Conservation (phyloP, 2,797 vertebrate genomes). For the Cuculus canorus region DNA sequence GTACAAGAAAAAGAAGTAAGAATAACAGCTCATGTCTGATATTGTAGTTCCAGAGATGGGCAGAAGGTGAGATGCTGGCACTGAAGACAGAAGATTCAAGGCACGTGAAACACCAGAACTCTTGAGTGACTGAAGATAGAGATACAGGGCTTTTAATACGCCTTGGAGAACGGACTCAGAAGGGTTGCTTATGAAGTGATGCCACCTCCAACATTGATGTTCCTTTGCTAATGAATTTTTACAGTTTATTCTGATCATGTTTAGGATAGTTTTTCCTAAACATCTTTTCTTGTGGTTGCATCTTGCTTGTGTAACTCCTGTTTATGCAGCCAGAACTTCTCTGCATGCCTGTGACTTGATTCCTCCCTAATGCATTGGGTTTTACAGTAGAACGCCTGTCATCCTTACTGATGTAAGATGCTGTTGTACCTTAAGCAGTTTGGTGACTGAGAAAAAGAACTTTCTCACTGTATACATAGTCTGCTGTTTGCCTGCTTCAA, state of each 20-base stretch:
- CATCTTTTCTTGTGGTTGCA: neutral
- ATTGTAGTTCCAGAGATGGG: neutral
- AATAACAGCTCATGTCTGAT: neutral
- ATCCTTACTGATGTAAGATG: neutral
- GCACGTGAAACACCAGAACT: neutral
- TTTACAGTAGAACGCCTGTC: neutral
- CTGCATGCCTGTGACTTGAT: rapidly evolving
- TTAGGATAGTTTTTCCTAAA: neutral
- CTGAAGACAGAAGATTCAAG: neutral
- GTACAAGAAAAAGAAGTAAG: conserved; percentile 22
- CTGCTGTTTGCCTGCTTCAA: neutral
- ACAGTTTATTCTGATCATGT: neutral
- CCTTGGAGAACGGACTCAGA: neutral
- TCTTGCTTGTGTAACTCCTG: neutral
- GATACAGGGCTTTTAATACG: neutral
- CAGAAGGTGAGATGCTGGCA: neutral
- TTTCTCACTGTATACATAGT: rapidly evolving
- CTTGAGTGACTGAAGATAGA: neutral
- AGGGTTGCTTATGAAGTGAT: neutral
- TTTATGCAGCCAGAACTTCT: neutral
- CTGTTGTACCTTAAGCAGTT: neutral
- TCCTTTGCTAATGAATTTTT: neutral
- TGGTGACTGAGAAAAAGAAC: neutral
- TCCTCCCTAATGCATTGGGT: neutral
- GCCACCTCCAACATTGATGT: neutral